Evolutionary conservation across 30 jellyfish, hydroid and myxozoan species (phyloP), one percentile per base, ranked within the genome.

Genomic region (Chironex yamaguchii): DNA sequence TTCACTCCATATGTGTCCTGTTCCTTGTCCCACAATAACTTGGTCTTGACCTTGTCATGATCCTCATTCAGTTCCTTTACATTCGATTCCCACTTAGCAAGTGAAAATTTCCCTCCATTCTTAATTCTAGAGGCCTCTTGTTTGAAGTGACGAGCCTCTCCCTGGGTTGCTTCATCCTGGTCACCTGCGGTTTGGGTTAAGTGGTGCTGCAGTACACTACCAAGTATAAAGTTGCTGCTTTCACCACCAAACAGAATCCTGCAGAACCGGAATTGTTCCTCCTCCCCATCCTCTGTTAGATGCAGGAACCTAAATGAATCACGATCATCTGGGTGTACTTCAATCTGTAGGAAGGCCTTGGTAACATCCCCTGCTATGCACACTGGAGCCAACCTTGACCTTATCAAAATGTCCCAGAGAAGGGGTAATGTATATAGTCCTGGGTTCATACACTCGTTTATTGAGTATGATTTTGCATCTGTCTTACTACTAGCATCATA

Each of bases 401-500:
- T n/a, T n/a, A n/a, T n/a, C n/a, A n/a, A n/a, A n/a, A n/a, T n/a
- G n/a, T n/a, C n/a, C n/a, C n/a, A n/a, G n/a, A n/a, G n/a, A n/a
- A n/a, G n/a, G n/a, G n/a, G n/a, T n/a, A n/a, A n/a, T n/a, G n/a
- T n/a, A n/a, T n/a, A n/a, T n/a, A n/a, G n/a, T n/a, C n/a, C 91
- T 23, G 91, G 85, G 30, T 81, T 65, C 91, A 81, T 81, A 27
- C 91, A 81, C 27, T 66, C 91, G 68, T 64, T 81, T 49, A 66
- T 81, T 27, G 85, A 81, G 52, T 35, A 81, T 4, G 49, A 67
- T 35, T 81, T 85, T 4, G 36, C 68, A n/a, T 76, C 67, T 65
- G 91, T 84, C 67, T 81, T 67, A 49, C 77, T 69, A 62, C 91
- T 81, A 26, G 91, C 91, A 67, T 81, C 91, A 81, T 65, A 81